These are phyloP conservation scores for Trichogramma pretiosum DNA, from an alignment of 1,140 invertebrate genomes.

Conservation along the genomic window DNA sequence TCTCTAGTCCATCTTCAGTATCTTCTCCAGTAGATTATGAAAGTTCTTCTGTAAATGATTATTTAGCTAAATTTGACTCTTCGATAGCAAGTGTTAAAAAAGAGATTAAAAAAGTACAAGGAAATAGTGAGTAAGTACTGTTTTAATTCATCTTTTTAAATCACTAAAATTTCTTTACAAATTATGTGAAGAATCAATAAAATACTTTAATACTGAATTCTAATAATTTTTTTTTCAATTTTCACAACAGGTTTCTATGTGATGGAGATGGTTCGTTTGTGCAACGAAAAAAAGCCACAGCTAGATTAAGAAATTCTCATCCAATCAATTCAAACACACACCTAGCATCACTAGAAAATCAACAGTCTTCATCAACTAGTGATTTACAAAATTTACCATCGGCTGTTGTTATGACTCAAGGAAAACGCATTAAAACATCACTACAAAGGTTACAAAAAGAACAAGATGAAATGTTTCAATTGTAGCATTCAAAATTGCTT, in stretches of 20 bases:
- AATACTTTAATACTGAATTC: background rate
- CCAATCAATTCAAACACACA: slow-evolving; percentile 30
- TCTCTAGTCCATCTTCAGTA: slow-evolving; percentile 37
- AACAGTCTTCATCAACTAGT: slow-evolving; percentile 35
- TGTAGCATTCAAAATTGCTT: slow-evolving; percentile 54
- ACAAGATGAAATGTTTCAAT: slow-evolving; percentile 82
- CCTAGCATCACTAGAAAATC: slow-evolving; percentile 25
- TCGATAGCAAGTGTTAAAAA: slow-evolving; percentile 76
- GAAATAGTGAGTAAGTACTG: slow-evolving; percentile 65
- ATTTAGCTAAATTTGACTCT: slow-evolving; percentile 77
- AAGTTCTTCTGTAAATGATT: slow-evolving; percentile 66
- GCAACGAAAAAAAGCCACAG: slow-evolving; percentile 44
- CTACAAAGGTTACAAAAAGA: slow-evolving; percentile 69
- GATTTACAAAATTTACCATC: slow-evolving; percentile 41
- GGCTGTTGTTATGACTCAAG: slow-evolving; percentile 69
- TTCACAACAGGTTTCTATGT: slow-evolving; percentile 45
- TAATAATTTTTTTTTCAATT: background rate
- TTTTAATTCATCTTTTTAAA: slow-evolving; percentile 10
- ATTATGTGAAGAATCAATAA: background rate
- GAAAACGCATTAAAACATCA: slow-evolving; percentile 65
- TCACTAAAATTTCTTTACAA: background rate
- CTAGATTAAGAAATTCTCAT: slow-evolving; percentile 49
- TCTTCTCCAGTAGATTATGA: slow-evolving; percentile 50
- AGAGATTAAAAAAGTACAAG: slow-evolving; percentile 72
- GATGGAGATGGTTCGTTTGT: slow-evolving; percentile 48